Base-by-base conservation (phyloP, 2,888 invertebrate genomes). In the Linnaemya vulpina region DNA sequence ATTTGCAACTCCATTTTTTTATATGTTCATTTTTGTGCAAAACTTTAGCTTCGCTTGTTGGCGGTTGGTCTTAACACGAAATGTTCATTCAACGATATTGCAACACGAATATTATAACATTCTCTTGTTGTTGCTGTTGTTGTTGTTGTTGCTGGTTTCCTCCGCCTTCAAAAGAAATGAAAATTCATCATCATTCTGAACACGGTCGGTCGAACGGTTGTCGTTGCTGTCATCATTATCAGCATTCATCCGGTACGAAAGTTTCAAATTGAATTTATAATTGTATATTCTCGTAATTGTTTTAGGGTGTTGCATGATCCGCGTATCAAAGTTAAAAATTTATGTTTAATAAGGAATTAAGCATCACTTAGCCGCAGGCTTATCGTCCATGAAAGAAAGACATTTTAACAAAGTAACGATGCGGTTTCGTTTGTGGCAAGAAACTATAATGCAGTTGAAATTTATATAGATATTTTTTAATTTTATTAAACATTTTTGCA, bases 331-430 rank as follows among this genome's bases (percentile, higher is more conserved):
- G 82, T 85, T 71, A 71, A 82, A 82, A 78, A n/a, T n/a, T 75
- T 75, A 75, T 82, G 85, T 82, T 85, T 79, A 85, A 85, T 71
- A 75, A 58, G 38, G 67, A 75, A 82, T 82, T 82, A 85, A 85
- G 75, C 30, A 82, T 70, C 82, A 76, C 63, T 85, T 82, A 51
- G 10, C 78, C 68, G 3, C 35, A 67, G 81, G 81, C 43, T 58
- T 30, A 43, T 1, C 4, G 10, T 30, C 43, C 1, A 35, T n/a
- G 13, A 62, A 30, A 38, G 35, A 43, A 62, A 58, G 40, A 55
- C 10, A 68, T 46, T 55, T 62, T 15, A 43, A 35, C 40, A 49
- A 65, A 51, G 51, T 53, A n/a, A n/a, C n/a, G 51, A 55, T 70
- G 60, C 35, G 35, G 60, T 38, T 38, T 20, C 7, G 38, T 17